These are phyloP conservation scores for Drosophila eohydei DNA, from an alignment of 2,888 invertebrate species.

Conservation along the genomic window DNA sequence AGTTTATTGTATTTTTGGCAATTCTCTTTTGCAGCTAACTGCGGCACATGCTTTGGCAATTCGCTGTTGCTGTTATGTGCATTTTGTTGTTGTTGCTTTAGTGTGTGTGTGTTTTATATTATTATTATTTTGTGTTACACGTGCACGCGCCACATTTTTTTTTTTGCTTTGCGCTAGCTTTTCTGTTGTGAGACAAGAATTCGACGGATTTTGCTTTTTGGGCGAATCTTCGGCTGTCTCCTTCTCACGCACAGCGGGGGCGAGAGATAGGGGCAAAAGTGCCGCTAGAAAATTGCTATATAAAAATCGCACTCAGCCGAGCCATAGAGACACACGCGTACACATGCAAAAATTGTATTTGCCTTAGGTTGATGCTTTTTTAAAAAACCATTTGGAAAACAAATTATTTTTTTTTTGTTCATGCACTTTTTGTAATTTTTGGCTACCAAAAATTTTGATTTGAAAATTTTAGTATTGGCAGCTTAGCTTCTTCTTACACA, in stretches of 20 bases:
- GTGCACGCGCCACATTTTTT: constrained; percentile 75
- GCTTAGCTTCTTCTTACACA: constrained; percentile 28
- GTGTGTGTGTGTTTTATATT: constrained; percentile 17
- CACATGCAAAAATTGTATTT: constrained; percentile 54
- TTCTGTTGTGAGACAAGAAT: constrained; percentile 14
- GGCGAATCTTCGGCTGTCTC: constrained; percentile 38
- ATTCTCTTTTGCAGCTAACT: constrained; percentile 52
- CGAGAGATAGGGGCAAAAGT: constrained; percentile 27
- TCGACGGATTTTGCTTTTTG: constrained; percentile 39
- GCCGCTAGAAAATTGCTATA: constrained; percentile 48
- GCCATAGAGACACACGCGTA: constrained; percentile 33
- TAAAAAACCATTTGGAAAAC: constrained; percentile 44
- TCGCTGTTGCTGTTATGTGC: constrained; percentile 56
- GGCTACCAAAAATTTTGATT: constrained; percentile 26
- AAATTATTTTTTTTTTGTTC: constrained; percentile 31
- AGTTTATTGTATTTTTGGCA: constrained; percentile 64
- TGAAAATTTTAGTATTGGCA: constrained; percentile 25
- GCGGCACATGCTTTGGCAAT: constrained; percentile 65
- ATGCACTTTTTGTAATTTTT: constrained; percentile 35
- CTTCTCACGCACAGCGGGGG: constrained; percentile 40
- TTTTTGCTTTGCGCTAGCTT: constrained; percentile 26
- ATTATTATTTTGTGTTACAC: constrained; percentile 55
- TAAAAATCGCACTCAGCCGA: constrained; percentile 41
- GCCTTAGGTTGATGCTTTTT: constrained; percentile 35
- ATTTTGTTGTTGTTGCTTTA: constrained; percentile 43